These are phyloP conservation scores for Stichopus horrens DNA, from an alignment of 53 echinoderm and acorn worm genomes.

Conservation along the genomic window DNA sequence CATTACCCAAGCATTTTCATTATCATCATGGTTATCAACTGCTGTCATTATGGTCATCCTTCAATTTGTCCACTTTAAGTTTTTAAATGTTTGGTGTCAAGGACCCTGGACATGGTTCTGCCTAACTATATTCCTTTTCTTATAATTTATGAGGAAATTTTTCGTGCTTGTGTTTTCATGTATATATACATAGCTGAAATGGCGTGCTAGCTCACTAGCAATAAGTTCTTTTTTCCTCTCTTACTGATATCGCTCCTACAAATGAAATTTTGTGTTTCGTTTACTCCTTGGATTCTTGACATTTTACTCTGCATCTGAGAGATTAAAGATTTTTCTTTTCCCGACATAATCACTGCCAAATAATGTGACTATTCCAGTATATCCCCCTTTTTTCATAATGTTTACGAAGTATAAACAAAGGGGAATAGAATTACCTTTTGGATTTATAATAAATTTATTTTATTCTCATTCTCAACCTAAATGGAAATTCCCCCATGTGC, in stretches of 20 bases:
- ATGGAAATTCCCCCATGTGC: background rate
- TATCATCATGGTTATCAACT: too few relatives aligned
- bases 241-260: background rate
- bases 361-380: too few relatives aligned
- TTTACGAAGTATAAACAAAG: background rate
- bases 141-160: background rate
- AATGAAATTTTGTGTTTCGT: background rate
- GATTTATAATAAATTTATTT: conserved; percentile 33
- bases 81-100: background rate
- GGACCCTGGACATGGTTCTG: background rate
- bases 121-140: background rate
- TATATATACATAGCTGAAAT: background rate
- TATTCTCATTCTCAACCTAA: background rate
- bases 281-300: background rate
- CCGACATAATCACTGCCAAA: too few relatives aligned
- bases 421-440: conserved; percentile 15
- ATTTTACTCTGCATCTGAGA: background rate
- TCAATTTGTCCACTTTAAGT: too few relatives aligned
- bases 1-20: too few relatives aligned
- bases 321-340: too few relatives aligned
- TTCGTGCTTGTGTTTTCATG: background rate
- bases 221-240: background rate
- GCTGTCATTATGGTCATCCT: too few relatives aligned
- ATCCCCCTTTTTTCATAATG: background rate
- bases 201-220: background rate